These are phyloP conservation scores for Cassiopea xamachana DNA, from an alignment of 30 jellyfish, hydroid and myxozoan genomes.

Conservation along the genomic window DNA sequence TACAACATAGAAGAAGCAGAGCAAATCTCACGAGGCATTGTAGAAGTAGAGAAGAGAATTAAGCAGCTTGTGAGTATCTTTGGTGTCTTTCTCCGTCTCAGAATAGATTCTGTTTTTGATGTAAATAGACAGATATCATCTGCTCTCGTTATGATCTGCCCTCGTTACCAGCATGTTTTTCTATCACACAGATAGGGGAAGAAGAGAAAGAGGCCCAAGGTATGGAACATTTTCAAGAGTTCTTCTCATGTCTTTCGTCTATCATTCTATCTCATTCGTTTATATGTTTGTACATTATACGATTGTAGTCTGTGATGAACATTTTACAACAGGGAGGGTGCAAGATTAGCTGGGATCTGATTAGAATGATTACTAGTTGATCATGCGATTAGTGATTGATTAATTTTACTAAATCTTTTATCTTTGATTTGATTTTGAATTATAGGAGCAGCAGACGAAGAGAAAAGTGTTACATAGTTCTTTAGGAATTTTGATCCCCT, in stretches of 20 bases:
- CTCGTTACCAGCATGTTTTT: no score
- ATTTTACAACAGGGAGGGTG: no score
- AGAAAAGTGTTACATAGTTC: not conserved
- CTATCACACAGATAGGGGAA: no score
- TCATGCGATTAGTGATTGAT: not conserved
- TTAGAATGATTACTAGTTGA: not conserved
- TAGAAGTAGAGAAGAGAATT: not conserved
- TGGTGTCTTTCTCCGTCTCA: not conserved
- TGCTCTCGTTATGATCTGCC: no score
- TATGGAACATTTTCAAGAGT: no score
- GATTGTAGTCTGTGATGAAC: no score
- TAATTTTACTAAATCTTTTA: not conserved
- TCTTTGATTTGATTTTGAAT: not conserved
- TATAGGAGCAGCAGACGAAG: not conserved
- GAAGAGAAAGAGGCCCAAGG: no score
- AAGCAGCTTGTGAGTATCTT: constrained; percentile 9
- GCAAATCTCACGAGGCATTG: not conserved
- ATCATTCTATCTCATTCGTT: no score
- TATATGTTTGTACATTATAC: no score
- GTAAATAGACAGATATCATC: no score
- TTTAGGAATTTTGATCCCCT: not conserved
- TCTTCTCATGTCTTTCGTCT: no score
- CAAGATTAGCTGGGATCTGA: not conserved
- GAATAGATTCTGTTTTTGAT: no score
- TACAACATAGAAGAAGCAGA: not conserved